Evolutionary conservation across 2,797 vertebrate genomes (phyloP).

Genomic region (Eulemur albifrons): DNA sequence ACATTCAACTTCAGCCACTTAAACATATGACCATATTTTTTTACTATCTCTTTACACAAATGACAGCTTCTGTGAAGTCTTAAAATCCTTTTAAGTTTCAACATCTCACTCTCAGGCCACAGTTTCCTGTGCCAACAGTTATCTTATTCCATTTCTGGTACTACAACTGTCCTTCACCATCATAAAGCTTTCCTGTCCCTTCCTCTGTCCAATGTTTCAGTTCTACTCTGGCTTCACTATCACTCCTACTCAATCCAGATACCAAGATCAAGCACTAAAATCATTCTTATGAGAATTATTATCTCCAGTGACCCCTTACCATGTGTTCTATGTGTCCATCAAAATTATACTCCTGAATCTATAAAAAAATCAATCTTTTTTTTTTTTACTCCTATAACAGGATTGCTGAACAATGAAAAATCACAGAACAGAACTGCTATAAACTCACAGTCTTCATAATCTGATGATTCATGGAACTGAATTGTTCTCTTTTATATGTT

Average conservation of each 20-base stretch:
- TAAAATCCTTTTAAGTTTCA: neutral
- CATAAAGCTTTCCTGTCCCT: accelerated
- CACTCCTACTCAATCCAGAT: neutral
- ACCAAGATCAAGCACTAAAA: neutral
- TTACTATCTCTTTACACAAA: neutral
- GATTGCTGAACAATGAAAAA: neutral
- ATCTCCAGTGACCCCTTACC: neutral
- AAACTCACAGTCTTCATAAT: neutral
- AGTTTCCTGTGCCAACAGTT: accelerated
- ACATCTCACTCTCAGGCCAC: accelerated
- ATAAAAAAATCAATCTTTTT: neutral
- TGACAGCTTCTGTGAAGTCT: neutral
- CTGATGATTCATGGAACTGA: neutral
- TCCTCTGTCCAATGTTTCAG: neutral
- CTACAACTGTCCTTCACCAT: accelerated
- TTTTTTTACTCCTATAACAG: neutral
- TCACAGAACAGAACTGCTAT: neutral
- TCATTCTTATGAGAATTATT: neutral
- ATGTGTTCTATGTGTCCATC: neutral
- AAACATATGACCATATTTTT: too few species aligned
- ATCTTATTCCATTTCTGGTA: accelerated
- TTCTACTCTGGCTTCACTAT: neutral
- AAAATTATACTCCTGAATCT: neutral
- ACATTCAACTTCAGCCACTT: neutral
- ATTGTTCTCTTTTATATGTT: neutral